These are phyloP conservation scores for Carapus acus DNA, from an alignment of 2,797 vertebrate species.

Conservation along the genomic window DNA sequence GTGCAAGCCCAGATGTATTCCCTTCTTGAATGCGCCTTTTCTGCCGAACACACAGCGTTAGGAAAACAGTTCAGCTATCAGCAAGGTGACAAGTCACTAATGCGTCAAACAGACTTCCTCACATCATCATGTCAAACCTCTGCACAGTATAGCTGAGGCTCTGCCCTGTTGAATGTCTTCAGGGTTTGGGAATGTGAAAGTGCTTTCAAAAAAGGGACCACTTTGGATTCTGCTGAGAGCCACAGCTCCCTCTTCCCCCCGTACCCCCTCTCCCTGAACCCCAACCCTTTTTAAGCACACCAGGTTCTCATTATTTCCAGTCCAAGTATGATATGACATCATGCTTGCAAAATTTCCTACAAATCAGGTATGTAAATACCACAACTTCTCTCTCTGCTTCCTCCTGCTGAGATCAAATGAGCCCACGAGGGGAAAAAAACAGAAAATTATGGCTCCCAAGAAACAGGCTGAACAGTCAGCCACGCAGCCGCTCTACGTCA, in stretches of 20 bases:
- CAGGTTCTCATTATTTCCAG: slow-evolving; percentile 48
- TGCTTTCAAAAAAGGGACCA: slow-evolving; percentile 24
- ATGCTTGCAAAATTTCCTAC: slow-evolving; percentile 38
- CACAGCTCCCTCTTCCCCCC: no score
- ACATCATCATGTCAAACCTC: slow-evolving; percentile 38
- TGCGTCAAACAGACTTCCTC: slow-evolving; percentile 54
- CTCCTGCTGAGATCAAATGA: slow-evolving; percentile 61
- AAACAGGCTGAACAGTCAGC: slow-evolving; percentile 52
- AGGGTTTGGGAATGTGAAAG: slow-evolving; percentile 43
- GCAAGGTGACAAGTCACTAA: slow-evolving; percentile 44
- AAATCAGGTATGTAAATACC: slow-evolving; percentile 56
- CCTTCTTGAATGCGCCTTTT: slow-evolving; percentile 20
- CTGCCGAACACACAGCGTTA: slow-evolving; percentile 19
- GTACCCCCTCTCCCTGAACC: slow-evolving; percentile 6
- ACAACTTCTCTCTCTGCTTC: slow-evolving; percentile 15
- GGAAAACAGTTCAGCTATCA: slow-evolving; percentile 33
- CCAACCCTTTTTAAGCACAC: slow-evolving; percentile 14
- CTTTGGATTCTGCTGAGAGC: slow-evolving; percentile 22
- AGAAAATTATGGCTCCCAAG: slow-evolving; percentile 49
- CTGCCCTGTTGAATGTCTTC: slow-evolving; percentile 35
- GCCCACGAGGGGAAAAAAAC: slow-evolving; percentile 53
- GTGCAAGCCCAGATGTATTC: slow-evolving; percentile 23
- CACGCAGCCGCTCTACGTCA: slow-evolving; percentile 55
- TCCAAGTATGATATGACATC: slow-evolving; percentile 58
- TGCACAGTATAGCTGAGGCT: slow-evolving; percentile 10